A percentile compares a stretch with the other conserved stretches of the same genome.
phyloP scores from a whole-genome alignment of 1,140 invertebrate genomes.

The Eumaeus atala region DNA sequence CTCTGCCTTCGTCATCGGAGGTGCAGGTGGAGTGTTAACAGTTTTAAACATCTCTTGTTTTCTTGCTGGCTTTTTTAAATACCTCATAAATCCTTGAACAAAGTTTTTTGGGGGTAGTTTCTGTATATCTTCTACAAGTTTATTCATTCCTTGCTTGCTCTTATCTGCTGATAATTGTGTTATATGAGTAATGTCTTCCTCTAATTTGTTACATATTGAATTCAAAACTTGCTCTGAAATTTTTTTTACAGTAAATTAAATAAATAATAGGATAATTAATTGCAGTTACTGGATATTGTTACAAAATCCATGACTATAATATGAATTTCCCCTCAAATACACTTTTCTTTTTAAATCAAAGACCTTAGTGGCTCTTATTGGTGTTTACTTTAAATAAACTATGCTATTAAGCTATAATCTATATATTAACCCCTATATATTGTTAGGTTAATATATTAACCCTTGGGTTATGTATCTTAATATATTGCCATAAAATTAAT shows the following conservation, averaged over 20 bases:
- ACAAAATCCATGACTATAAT: too few relatives aligned
- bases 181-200: conserved; percentile 35
- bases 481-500: too few relatives aligned
- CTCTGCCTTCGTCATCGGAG: conserved; percentile 56
- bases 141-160: conserved; percentile 34
- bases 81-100: conserved; percentile 44
- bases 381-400: too few relatives aligned
- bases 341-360: too few relatives aligned
- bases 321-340: too few relatives aligned
- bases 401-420: too few relatives aligned
- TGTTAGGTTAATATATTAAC: too few relatives aligned
- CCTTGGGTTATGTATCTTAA: too few relatives aligned
- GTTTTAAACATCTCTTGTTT: conserved; percentile 51
- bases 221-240: conserved; percentile 43
- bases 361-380: too few relatives aligned
- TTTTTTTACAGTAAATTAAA: too few relatives aligned
- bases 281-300: too few relatives aligned
- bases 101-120: conserved; percentile 36
- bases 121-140: conserved; percentile 38
- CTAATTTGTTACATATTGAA: conserved; percentile 37
- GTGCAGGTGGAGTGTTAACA: conserved; percentile 32
- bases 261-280: too few relatives aligned
- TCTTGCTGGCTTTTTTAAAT: conserved; percentile 43
- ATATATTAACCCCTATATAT: conserved; percentile 1
- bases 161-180: conserved; percentile 29